Conservation (phyloP, 2,888 invertebrate species). For the Timema cristinae region DNA sequence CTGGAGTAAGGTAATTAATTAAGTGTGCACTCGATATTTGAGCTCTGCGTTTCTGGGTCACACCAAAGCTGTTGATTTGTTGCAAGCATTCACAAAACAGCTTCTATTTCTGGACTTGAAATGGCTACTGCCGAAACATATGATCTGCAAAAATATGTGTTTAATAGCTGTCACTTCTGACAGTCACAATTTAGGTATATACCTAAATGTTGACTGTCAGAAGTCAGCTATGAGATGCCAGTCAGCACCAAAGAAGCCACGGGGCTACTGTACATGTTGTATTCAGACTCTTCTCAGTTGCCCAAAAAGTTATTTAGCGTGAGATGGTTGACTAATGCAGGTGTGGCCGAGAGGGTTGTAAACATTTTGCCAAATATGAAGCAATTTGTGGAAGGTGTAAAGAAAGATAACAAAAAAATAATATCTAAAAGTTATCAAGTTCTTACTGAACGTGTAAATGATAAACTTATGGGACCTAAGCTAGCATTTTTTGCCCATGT, state of each 20-base stretch:
- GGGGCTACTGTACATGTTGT: not conserved
- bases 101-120: not conserved
- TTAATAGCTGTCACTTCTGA: too few species aligned
- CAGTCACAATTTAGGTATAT: too few species aligned
- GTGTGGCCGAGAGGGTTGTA: not conserved
- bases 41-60: constrained; percentile 4
- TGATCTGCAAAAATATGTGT: too few species aligned
- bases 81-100: not conserved
- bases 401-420: not conserved
- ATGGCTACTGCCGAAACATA: too few species aligned
- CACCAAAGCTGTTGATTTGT: not conserved
- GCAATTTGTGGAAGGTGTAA: not conserved
- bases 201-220: too few species aligned
- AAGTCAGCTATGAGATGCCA: too few species aligned
- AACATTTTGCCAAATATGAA: constrained; percentile 8
- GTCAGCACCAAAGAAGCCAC: too few species aligned
- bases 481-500: not conserved
- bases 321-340: not conserved
- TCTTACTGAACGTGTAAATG: not conserved
- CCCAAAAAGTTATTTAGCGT: not conserved
- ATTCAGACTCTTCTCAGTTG: constrained; percentile 4
- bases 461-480: constrained; percentile 13
- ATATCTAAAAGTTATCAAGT: not conserved
- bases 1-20: not conserved
- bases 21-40: constrained; percentile 10